phyloP scores from a whole-genome alignment of 1,140 invertebrate species.

The Holotrichia oblita region DNA sequence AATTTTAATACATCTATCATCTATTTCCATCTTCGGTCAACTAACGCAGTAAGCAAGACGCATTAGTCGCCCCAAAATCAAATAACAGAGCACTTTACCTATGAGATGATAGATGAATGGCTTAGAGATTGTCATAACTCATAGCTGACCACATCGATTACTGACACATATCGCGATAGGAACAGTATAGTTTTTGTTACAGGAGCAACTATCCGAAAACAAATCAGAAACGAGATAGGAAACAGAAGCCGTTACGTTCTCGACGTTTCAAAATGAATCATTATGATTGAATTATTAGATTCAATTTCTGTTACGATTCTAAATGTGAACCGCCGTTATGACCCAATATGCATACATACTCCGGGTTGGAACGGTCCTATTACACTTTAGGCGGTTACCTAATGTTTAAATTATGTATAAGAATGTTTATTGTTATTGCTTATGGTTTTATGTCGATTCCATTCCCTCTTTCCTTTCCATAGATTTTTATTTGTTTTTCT shows the following conservation, averaged over 20 bases:
- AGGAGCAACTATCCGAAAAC: not conserved
- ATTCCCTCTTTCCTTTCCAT: not conserved
- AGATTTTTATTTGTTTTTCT: conserved; percentile 2
- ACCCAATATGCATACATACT: not conserved
- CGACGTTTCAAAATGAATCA: conserved; percentile 43
- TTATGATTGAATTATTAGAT: conserved; percentile 37
- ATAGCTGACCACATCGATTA: conserved; percentile 4
- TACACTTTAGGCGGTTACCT: not conserved
- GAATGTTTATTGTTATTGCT: conserved; percentile 34
- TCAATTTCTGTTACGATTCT: conserved; percentile 33
- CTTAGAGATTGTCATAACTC: conserved; percentile 33
- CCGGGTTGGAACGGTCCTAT: not conserved
- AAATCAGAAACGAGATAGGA: conserved; percentile 1
- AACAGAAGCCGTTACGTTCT: conserved; percentile 41
- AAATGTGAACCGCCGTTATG: not conserved
- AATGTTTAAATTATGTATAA: conserved; percentile 24
- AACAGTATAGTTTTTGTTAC: not conserved
- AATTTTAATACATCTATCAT: not conserved
- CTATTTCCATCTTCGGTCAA: not conserved
- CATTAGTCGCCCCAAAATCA: conserved; percentile 38
- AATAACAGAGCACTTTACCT: conserved; percentile 27
- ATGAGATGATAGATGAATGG: conserved; percentile 29
- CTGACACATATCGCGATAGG: not conserved
- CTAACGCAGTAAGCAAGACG: not conserved
- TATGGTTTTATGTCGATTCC: conserved; percentile 17